phyloP scores from a whole-genome alignment of 2,888 invertebrate genomes.

The Hypsopygia costalis region DNA sequence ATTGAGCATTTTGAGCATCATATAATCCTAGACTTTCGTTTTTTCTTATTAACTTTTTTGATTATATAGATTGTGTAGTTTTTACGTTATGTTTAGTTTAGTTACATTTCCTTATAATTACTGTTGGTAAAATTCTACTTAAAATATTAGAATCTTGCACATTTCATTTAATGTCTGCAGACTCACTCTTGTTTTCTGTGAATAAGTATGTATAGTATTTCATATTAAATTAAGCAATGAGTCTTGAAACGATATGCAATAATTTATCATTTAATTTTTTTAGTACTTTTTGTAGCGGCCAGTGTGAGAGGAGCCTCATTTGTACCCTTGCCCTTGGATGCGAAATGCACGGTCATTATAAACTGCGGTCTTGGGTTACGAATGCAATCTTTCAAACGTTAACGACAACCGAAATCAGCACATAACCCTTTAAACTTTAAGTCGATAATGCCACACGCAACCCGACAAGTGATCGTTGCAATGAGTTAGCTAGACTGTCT shows the following conservation, averaged over 20 bases:
- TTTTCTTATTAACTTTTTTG: no score
- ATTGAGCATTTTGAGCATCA: no score
- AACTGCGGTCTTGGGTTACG: constrained; percentile 50
- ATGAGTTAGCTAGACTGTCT: constrained; percentile 74
- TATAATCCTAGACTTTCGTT: no score
- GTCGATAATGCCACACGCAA: constrained; percentile 28
- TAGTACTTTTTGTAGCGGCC: background rate
- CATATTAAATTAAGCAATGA: no score
- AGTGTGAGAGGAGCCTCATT: constrained; percentile 28
- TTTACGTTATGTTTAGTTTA: no score
- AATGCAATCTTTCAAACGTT: constrained; percentile 42
- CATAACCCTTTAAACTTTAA: constrained; percentile 22
- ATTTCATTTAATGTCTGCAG: no score
- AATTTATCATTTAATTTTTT: background rate
- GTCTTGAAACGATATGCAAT: background rate
- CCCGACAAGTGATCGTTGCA: constrained; percentile 53
- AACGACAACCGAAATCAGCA: constrained; percentile 23
- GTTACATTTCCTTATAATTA: no score
- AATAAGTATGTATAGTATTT: no score
- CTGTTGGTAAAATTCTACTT: no score
- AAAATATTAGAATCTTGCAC: no score
- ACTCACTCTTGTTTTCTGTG: no score
- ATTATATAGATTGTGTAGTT: no score
- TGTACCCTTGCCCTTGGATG: constrained; percentile 72
- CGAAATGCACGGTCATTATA: constrained; percentile 66